Evolutionary conservation across 2,797 vertebrate species (phyloP).

Genomic region (Tadarida brasiliensis): DNA sequence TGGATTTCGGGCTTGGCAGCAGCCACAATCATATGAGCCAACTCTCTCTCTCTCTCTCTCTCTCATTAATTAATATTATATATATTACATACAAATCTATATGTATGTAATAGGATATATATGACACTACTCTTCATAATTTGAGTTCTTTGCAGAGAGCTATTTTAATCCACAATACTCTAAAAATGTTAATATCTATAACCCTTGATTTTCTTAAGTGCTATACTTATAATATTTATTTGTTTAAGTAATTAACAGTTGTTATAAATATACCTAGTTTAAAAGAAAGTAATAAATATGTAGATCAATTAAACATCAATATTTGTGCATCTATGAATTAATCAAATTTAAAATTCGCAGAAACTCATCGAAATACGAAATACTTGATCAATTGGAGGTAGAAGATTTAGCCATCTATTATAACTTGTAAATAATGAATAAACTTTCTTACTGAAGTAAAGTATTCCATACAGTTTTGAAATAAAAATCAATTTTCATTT

Average conservation of each 20-base stretch:
- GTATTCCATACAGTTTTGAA: constrained; percentile 70
- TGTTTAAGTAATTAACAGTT: constrained; percentile 28
- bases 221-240: not conserved
- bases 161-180: not conserved
- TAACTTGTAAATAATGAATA: constrained; percentile 49
- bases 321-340: constrained; percentile 24
- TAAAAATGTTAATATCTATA: not conserved
- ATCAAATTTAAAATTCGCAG: constrained; percentile 55
- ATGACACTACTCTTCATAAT: not conserved
- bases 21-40: not conserved
- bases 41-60: not conserved
- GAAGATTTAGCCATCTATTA: constrained; percentile 7
- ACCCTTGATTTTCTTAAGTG: not conserved
- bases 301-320: constrained; percentile 20
- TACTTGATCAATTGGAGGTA: constrained; percentile 23
- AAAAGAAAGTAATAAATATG: constrained; percentile 16
- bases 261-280: not conserved
- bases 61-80: not conserved
- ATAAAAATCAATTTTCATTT: constrained; percentile 59
- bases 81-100: no score
- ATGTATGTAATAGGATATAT: not conserved
- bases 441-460: constrained; percentile 49
- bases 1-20: not conserved
- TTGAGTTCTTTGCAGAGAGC: not conserved
- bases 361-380: constrained; percentile 34